phyloP scores from a whole-genome alignment of 2,888 invertebrate species.

The Apodemia zela region DNA sequence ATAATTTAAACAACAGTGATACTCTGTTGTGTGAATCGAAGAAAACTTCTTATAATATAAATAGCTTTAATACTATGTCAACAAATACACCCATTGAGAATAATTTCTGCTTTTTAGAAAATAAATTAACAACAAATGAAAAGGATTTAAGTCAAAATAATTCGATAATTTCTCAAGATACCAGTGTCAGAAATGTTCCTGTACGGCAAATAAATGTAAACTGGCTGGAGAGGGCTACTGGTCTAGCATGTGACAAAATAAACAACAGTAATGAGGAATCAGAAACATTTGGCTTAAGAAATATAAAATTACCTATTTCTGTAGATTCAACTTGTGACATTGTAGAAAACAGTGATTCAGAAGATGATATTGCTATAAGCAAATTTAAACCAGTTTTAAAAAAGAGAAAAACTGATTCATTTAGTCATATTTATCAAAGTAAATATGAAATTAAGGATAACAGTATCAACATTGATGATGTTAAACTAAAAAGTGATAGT shows the following conservation, averaged over 20 bases:
- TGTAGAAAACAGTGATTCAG: conserved; percentile 88
- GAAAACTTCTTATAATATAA: background rate
- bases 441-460: conserved; percentile 25
- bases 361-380: conserved; percentile 61
- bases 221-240: conserved; percentile 71
- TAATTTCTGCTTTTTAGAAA: background rate
- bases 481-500: conserved; percentile 27
- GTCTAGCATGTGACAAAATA: conserved; percentile 47
- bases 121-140: background rate
- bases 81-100: conserved; percentile 1
- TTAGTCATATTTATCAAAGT: conserved; percentile 15
- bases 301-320: conserved; percentile 44
- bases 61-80: conserved; percentile 4
- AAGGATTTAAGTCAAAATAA: background rate
- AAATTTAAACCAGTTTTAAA: conserved; percentile 81
- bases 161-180: conserved; percentile 17
- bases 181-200: conserved; percentile 34
- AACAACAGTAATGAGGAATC: conserved; percentile 25
- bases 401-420: conserved; percentile 58
- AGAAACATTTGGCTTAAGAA: conserved; percentile 60
- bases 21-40: background rate
- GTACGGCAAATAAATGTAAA: conserved; percentile 59
- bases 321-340: conserved; percentile 70
- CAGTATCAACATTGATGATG: conserved; percentile 23
- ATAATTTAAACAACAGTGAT: background rate